phyloP scores from a whole-genome alignment of 2,113 vertebrate genomes.

The Paramisgurnus dabryanus region DNA sequence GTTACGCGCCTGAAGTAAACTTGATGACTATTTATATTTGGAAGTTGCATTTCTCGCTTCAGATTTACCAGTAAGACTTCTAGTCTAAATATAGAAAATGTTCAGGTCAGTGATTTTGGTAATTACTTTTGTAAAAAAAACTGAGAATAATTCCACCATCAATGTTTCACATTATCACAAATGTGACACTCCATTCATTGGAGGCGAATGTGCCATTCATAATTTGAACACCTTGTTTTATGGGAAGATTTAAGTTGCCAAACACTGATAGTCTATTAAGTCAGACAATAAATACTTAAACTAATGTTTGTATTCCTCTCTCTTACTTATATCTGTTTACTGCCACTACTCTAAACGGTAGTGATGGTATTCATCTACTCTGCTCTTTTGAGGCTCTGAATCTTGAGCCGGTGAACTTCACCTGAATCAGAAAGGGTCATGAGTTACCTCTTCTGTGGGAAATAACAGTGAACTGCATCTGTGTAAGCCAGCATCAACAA shows the following conservation, averaged over 20 bases:
- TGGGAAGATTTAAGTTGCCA: no score
- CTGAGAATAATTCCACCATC: conserved; percentile 45
- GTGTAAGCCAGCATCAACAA: no score
- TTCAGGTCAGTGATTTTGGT: conserved; percentile 41
- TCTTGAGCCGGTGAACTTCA: conserved; percentile 40
- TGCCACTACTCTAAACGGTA: conserved; percentile 25
- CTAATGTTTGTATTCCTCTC: no score
- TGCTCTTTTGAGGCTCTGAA: conserved; percentile 34
- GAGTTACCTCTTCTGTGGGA: no score
- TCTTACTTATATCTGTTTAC: no score
- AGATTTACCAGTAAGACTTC: neutral
- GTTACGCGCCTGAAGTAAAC: no score
- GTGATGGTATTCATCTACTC: conserved; percentile 40
- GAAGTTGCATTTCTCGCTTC: neutral
- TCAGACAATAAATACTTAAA: no score
- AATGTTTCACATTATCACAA: rapidly evolving
- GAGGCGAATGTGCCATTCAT: conserved; percentile 30
- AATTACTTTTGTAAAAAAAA: conserved; percentile 48
- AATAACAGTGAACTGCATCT: no score
- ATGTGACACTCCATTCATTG: conserved; percentile 29
- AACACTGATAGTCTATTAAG: no score
- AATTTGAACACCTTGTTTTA: no score
- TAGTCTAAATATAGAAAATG: conserved; percentile 10
- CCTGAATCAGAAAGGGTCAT: conserved; percentile 38
- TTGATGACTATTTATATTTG: no score